phyloP scores from a whole-genome alignment of 1,140 invertebrate species.

The Drosophila sproati region DNA sequence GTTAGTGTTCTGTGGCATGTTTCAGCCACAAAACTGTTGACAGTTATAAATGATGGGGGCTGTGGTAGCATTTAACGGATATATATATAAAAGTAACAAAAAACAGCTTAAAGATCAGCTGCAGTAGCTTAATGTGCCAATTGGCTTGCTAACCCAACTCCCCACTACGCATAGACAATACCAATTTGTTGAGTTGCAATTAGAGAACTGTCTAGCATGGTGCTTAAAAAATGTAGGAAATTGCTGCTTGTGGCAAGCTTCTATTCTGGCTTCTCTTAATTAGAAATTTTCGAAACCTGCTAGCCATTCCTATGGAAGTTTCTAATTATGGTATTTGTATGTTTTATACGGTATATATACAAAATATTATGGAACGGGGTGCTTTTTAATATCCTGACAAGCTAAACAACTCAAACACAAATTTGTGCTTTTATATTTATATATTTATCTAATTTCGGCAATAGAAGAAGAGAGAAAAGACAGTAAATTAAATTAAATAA shows the following conservation, averaged over 20 bases:
- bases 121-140: constrained; percentile 39
- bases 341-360: too few relatives aligned
- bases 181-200: constrained; percentile 15
- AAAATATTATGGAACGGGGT: too few relatives aligned
- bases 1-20: constrained; percentile 51
- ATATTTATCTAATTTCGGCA: too few relatives aligned
- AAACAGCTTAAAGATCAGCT: constrained; percentile 29
- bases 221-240: neutral
- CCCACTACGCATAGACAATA: constrained; percentile 1
- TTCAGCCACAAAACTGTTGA: constrained; percentile 76
- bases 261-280: neutral
- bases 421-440: too few relatives aligned
- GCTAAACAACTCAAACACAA: too few relatives aligned
- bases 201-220: constrained; percentile 7
- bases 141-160: constrained; percentile 3
- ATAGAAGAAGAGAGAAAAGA: too few relatives aligned
- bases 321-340: too few relatives aligned
- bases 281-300: neutral
- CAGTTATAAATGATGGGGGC: constrained; percentile 78
- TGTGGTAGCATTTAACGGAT: constrained; percentile 23
- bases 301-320: neutral
- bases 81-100: constrained; percentile 8
- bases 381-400: too few relatives aligned
- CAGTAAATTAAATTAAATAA: too few relatives aligned
- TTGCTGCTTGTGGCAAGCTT: neutral